These are phyloP conservation scores for Amphimallon solstitiale DNA, from an alignment of 2,888 invertebrate species.

Conservation along the genomic window DNA sequence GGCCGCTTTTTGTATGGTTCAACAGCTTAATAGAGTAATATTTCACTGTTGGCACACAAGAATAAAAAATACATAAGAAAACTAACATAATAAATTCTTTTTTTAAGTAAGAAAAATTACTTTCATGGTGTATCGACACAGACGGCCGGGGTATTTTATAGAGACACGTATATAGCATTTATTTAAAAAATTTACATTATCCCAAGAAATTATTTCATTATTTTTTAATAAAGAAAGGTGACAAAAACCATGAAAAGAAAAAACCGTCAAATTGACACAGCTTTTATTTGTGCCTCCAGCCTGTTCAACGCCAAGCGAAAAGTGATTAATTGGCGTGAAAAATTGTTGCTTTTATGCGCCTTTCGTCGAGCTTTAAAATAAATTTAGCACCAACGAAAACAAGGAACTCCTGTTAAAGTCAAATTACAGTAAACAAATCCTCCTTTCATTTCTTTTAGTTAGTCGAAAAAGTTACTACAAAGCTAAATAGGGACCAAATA, in stretches of 20 bases:
- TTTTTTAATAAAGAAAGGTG: background rate
- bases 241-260: background rate
- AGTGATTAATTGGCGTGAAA: constrained; percentile 8
- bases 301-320: background rate
- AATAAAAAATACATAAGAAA: no score
- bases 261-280: background rate
- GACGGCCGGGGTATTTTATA: no score
- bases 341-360: background rate
- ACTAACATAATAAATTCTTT: no score
- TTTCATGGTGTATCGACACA: no score
- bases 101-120: no score
- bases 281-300: background rate
- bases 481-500: background rate
- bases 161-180: no score
- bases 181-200: background rate
- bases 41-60: no score
- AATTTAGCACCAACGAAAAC: background rate
- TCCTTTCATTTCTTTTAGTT: background rate
- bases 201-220: background rate
- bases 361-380: background rate
- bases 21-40: no score
- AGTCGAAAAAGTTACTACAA: background rate
- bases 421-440: constrained; percentile 6
- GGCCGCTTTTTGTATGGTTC: no score
- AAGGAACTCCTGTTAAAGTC: constrained; percentile 6